Percentiles rank a stretch among this genome's conserved stretches.
Evolutionary conservation across 2,113 vertebrate genomes (phyloP).

Genomic region (Tonatia bakeri): DNA sequence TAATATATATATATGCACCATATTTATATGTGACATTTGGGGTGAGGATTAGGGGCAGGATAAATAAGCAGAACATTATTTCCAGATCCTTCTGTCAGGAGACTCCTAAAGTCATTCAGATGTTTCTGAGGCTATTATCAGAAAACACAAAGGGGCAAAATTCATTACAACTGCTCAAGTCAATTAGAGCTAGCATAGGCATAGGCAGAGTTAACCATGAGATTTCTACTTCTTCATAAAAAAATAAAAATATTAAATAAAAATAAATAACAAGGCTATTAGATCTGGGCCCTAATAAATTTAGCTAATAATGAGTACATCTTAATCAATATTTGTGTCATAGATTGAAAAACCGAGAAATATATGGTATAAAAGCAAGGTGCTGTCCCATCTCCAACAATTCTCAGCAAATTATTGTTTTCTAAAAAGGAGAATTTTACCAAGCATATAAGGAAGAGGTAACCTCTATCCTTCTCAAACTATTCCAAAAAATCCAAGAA

Average conservation of each 20-base stretch:
- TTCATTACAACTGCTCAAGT: neutral
- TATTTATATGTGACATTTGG: too few species aligned
- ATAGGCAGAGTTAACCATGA: neutral
- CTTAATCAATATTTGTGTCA: neutral
- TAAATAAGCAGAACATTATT: neutral
- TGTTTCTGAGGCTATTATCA: neutral
- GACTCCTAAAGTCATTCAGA: neutral
- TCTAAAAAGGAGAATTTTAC: neutral
- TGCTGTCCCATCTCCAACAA: neutral
- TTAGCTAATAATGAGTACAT: neutral
- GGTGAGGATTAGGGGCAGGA: neutral
- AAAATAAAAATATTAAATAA: neutral
- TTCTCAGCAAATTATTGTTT: neutral
- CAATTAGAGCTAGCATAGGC: neutral
- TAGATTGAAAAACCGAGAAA: neutral
- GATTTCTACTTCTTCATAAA: neutral
- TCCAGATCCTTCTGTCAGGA: neutral
- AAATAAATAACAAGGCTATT: neutral
- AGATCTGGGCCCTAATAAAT: neutral
- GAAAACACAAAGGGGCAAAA: neutral
- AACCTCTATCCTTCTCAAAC: too few species aligned
- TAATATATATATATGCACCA: too few species aligned
- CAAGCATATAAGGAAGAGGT: too few species aligned
- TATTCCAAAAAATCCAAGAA: too few species aligned
- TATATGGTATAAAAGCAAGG: neutral